Conservation (phyloP, 2,888 invertebrate genomes). For the Dioctria rufipes region DNA sequence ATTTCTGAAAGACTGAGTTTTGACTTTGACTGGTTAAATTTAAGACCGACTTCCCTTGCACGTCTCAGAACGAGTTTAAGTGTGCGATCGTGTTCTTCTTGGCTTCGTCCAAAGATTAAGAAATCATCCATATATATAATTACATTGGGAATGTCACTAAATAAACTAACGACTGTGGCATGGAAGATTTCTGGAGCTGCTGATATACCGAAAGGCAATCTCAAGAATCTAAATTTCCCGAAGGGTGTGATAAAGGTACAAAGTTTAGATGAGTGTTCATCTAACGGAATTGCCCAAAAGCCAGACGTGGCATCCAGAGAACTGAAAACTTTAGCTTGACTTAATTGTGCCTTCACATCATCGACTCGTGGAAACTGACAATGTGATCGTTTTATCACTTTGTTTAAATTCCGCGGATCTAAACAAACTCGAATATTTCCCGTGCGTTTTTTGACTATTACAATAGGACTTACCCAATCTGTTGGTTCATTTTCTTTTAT, state of each 20-base stretch:
- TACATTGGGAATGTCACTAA: slow-evolving; percentile 32
- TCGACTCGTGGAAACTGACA: not conserved
- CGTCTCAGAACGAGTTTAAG: no score
- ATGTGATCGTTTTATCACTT: not conserved
- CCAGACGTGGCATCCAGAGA: not conserved
- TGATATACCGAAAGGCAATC: slow-evolving; percentile 61
- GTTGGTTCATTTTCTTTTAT: not conserved
- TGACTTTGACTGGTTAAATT: no score
- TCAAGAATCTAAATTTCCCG: slow-evolving; percentile 59
- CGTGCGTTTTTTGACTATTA: not conserved
- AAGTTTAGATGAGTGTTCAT: slow-evolving; percentile 1
- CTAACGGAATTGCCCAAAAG: not conserved
- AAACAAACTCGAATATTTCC: not conserved
- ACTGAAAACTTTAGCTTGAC: not conserved
- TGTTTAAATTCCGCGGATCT: not conserved
- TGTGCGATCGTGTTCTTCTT: no score
- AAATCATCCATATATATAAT: slow-evolving; percentile 55
- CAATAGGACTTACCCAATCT: not conserved
- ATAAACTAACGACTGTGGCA: slow-evolving; percentile 58
- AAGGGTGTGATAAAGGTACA: slow-evolving; percentile 57
- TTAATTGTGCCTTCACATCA: not conserved
- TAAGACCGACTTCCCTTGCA: no score
- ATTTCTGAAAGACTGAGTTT: no score
- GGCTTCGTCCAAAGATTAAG: no score
- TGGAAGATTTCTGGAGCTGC: slow-evolving; percentile 62